Evolutionary conservation across 2,797 vertebrate species (phyloP).

Genomic region (Channallabes apus): DNA sequence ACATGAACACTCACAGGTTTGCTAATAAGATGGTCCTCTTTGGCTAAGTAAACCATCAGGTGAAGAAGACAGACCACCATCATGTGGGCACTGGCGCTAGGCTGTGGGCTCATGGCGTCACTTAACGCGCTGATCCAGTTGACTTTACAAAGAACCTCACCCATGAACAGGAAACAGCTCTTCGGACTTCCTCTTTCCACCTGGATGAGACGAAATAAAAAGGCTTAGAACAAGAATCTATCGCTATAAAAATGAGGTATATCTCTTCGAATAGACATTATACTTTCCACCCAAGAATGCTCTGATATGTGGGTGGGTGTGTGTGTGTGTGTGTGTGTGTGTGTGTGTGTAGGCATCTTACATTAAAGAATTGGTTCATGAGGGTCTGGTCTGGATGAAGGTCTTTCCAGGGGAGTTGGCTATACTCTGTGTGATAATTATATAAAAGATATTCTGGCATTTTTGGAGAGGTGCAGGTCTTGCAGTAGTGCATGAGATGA

Average conservation of each 20-base stretch:
- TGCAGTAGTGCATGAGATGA: constrained; percentile 89
- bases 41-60: constrained; percentile 91
- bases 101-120: constrained; percentile 78
- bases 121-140: constrained; percentile 95
- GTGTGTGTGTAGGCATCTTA: constrained; percentile 62
- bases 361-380: constrained; percentile 96
- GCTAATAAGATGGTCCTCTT: constrained; percentile 85
- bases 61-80: constrained; percentile 93
- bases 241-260: background rate
- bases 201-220: constrained; percentile 64
- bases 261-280: background rate
- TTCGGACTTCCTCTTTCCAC: constrained; percentile 96
- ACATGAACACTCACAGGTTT: constrained; percentile 74
- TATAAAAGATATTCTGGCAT: constrained; percentile 94
- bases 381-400: constrained; percentile 89
- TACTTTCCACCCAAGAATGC: background rate
- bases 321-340: constrained; percentile 18
- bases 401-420: constrained; percentile 84
- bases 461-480: constrained; percentile 84
- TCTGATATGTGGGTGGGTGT: background rate
- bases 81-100: constrained; percentile 70
- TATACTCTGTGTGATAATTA: constrained; percentile 84
- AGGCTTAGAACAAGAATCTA: background rate
- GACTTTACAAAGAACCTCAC: constrained; percentile 89
- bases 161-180: constrained; percentile 94